Conservation (phyloP, 2,113 vertebrate species). For the Bubo blakistoni region DNA sequence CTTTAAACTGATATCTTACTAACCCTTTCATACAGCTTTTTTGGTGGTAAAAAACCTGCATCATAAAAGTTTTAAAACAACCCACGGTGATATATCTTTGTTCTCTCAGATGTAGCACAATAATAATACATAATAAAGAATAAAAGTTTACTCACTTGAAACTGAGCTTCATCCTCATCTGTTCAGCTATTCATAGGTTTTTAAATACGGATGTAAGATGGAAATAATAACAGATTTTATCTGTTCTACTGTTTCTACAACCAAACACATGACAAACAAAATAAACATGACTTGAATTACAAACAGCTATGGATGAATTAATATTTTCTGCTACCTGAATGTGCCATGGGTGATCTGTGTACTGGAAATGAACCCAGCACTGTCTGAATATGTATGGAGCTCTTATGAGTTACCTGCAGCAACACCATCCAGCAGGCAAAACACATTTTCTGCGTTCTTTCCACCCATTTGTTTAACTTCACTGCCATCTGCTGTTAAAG, state of each 20-base stretch:
- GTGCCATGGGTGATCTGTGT: neutral
- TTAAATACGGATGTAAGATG: neutral
- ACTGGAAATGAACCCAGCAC: neutral
- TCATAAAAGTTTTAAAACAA: neutral
- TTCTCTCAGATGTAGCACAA: neutral
- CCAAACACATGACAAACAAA: neutral
- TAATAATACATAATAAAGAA: neutral
- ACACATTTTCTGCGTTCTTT: neutral
- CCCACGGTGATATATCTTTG: neutral
- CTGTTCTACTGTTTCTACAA: neutral
- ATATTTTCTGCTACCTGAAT: neutral
- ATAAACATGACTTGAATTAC: neutral
- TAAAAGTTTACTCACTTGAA: conserved; percentile 35
- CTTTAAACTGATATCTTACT: neutral
- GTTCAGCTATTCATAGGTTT: neutral
- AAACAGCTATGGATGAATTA: neutral
- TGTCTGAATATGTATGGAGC: neutral
- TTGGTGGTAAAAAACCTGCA: neutral
- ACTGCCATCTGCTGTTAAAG: conserved; percentile 73
- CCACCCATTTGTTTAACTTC: conserved; percentile 69
- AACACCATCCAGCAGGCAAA: neutral
- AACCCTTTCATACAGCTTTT: neutral
- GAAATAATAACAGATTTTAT: neutral
- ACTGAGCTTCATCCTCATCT: conserved; percentile 11
- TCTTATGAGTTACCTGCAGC: neutral